These are phyloP conservation scores for Cephus spinipes DNA, from an alignment of 2,888 invertebrate species.

Conservation along the genomic window DNA sequence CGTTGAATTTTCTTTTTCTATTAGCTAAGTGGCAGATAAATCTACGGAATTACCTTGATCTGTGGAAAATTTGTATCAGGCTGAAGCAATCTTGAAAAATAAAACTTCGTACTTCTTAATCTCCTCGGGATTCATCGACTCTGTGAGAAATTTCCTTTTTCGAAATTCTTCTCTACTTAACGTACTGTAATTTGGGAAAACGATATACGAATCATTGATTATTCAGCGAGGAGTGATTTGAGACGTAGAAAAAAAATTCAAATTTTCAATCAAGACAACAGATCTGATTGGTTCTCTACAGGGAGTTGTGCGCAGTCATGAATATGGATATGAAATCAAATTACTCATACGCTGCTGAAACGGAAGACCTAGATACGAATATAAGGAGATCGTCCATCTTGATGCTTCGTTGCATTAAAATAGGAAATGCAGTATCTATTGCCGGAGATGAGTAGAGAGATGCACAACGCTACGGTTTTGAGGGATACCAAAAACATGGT, in stretches of 20 bases:
- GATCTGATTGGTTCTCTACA: neutral
- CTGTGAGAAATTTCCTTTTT: neutral
- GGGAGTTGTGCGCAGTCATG: neutral
- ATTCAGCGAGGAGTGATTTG: neutral
- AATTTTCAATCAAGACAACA: neutral
- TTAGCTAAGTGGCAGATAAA: constrained; percentile 41
- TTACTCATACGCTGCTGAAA: neutral
- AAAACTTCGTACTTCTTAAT: neutral
- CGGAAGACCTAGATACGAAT: neutral
- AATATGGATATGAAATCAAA: neutral
- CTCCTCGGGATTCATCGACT: neutral
- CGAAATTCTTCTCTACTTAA: neutral
- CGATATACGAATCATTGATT: neutral
- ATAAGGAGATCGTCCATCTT: neutral
- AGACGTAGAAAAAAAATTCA: neutral
- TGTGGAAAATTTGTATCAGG: constrained; percentile 25
- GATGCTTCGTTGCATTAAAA: neutral
- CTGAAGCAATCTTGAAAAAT: neutral
- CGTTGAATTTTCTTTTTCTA: constrained; percentile 50
- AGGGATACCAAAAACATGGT: too few species aligned
- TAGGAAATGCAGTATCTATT: neutral
- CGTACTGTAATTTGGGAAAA: neutral
- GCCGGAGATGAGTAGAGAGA: too few species aligned
- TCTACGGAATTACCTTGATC: constrained; percentile 42
- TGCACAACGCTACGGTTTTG: too few species aligned